A percentile compares a stretch with the other conserved stretches of the same genome.
phyloP scores from a whole-genome alignment of 2,113 vertebrate species.

The Xiphias gladius region DNA sequence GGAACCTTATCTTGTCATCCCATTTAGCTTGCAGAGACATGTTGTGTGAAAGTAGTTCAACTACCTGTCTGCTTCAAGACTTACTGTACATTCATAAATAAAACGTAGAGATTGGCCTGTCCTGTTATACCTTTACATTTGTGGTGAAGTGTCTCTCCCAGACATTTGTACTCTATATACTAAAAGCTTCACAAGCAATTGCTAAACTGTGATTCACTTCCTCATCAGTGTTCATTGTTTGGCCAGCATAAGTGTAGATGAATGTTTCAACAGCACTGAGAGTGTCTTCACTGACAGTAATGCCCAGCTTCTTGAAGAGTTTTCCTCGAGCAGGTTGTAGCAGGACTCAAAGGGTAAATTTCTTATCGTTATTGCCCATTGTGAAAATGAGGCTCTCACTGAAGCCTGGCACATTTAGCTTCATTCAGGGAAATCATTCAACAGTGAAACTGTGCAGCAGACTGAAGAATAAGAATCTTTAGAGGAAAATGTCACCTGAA shows the following conservation, averaged over 20 bases:
- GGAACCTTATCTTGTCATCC: not conserved
- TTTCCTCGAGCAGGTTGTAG: constrained; percentile 28
- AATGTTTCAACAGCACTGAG: constrained; percentile 47
- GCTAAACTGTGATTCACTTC: constrained; percentile 30
- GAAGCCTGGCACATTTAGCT: constrained; percentile 59
- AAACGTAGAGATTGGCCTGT: not conserved
- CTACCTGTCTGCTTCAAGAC: not conserved
- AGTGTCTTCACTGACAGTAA: constrained; percentile 46
- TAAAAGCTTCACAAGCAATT: constrained; percentile 17
- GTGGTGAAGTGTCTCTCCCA: constrained; percentile 10
- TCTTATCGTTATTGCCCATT: constrained; percentile 63
- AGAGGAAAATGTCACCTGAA: constrained; percentile 59
- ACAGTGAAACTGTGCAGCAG: constrained; percentile 63
- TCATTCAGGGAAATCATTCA: constrained; percentile 70
- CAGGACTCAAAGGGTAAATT: constrained; percentile 44
- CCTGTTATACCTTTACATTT: not conserved
- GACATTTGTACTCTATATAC: constrained; percentile 10
- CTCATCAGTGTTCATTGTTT: constrained; percentile 36
- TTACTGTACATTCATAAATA: not conserved
- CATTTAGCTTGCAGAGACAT: constrained; percentile 5
- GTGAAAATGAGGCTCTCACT: constrained; percentile 64
- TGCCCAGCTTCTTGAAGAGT: constrained; percentile 27
- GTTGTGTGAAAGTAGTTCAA: not conserved
- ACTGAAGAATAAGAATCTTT: constrained; percentile 58
- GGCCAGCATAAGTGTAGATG: constrained; percentile 31